Evolutionary conservation across 2,888 invertebrate species (phyloP).

Genomic region (Linnaemya tessellans): DNA sequence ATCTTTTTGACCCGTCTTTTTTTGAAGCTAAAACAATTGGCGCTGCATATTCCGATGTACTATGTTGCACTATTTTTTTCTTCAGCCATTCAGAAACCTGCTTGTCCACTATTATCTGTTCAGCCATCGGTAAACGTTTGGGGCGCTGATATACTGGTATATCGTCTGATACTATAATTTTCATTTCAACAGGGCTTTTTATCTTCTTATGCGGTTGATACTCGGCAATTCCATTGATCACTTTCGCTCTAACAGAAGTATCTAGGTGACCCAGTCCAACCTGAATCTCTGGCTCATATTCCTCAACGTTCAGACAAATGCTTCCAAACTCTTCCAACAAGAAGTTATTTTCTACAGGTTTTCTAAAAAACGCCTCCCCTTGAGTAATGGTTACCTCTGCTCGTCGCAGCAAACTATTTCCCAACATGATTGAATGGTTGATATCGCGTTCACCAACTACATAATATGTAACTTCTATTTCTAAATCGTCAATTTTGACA

Average conservation of each 20-base stretch:
- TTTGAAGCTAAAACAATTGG: no score
- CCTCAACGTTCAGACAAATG: not conserved
- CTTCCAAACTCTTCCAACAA: conserved; percentile 17
- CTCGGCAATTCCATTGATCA: not conserved
- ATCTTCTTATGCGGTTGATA: not conserved
- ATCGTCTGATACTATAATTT: no score
- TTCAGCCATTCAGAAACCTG: no score
- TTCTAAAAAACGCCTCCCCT: not conserved
- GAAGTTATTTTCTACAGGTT: not conserved
- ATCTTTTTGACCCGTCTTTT: no score
- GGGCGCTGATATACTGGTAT: no score
- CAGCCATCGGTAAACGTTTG: no score
- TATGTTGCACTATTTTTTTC: no score
- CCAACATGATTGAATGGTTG: conserved; percentile 15
- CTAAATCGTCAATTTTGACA: not conserved
- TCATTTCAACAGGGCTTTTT: conserved; percentile 61
- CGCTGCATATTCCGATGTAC: no score
- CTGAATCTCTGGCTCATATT: no score
- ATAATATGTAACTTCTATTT: conserved; percentile 11
- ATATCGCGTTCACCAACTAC: conserved; percentile 17
- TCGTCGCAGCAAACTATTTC: conserved; percentile 2
- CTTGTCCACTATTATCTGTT: no score
- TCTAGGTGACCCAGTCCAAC: conserved; percentile 6
- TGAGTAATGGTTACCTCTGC: not conserved
- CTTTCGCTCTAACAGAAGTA: not conserved